Base-by-base conservation (phyloP, 2,113 vertebrate genomes). In the Oxyura jamaicensis region DNA sequence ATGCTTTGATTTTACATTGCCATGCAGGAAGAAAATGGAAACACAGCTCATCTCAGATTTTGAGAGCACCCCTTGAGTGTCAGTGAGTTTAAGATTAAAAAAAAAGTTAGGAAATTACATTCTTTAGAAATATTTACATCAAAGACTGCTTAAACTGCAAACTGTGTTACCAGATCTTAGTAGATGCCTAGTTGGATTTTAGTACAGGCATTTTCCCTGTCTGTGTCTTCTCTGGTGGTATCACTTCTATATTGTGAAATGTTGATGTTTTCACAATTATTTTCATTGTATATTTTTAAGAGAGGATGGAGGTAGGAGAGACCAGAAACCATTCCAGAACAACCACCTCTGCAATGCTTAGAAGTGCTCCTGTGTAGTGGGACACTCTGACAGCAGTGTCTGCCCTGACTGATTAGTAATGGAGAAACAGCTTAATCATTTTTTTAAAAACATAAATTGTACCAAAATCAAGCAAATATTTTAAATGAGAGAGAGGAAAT, bases 11-110 rank as follows among this genome's bases (percentile, higher is more conserved):
- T 82, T 85, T 72, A 16, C 8, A 13, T 42, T 52, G 19, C 6
- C 11, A 16, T 19, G 17, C 22, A 0, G 4, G 31, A 67, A 67
- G 13, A 71, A 62, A 13, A 62, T 11, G 28, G 11, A 60, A 10
- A 28, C 0, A 0, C 13, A 77, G 15, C 12, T 73, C 13, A 25
- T 67, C 60, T 86, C n/a, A n/a, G n/a, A 44, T 1, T 42, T 13
- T 21, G 6, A 73, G 9, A 73, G 6, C 7, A 77, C 8, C 8
- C 21, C 33, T 8, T 72, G 44, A 63, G 28, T 0, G 1, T 14
- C 11, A 65, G 14, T 60, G 39, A 23, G 29, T 13, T 41, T 41
- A 41, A 83, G 11, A 23, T 23, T 21, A 35, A 39, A 39, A 39
- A 48, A 66, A 59, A 36, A 1, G 1, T 13, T 60, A 60, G 7